These are phyloP conservation scores for Euwallacea fornicatus DNA, from an alignment of 1,140 invertebrate species.

Conservation along the genomic window DNA sequence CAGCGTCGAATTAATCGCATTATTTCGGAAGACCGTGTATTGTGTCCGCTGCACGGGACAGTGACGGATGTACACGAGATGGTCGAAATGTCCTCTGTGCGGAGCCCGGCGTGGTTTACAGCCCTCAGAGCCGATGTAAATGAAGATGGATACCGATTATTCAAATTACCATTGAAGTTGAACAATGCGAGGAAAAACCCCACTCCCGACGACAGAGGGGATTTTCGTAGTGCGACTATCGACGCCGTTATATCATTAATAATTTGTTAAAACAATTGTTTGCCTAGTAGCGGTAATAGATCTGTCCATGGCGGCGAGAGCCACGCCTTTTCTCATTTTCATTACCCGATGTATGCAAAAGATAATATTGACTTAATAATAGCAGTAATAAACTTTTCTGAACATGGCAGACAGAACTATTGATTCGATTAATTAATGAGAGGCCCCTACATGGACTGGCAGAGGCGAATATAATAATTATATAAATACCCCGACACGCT, in stretches of 20 bases:
- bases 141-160: constrained; percentile 33
- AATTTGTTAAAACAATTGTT: constrained; percentile 3
- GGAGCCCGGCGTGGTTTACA: constrained; percentile 15
- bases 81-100: constrained; percentile 23
- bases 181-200: constrained; percentile 22
- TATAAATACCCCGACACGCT: constrained; percentile 22
- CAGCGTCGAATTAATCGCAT: constrained; percentile 28
- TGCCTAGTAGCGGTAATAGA: neutral
- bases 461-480: constrained; percentile 32
- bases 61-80: constrained; percentile 24
- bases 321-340: constrained; percentile 25
- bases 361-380: constrained; percentile 31
- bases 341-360: constrained; percentile 25
- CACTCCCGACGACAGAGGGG: neutral
- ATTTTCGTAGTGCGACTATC: too few relatives aligned
- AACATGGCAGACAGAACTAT: constrained; percentile 33
- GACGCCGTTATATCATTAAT: neutral
- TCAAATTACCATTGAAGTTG: constrained; percentile 32
- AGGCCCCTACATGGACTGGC: constrained; percentile 13
- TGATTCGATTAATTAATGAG: constrained; percentile 35
- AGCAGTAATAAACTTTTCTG: constrained; percentile 33
- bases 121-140: constrained; percentile 27
- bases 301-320: neutral
- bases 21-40: constrained; percentile 33
- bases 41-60: constrained; percentile 23